Conservation (phyloP, 2,888 invertebrate genomes). For the Serrognathus titanus region DNA sequence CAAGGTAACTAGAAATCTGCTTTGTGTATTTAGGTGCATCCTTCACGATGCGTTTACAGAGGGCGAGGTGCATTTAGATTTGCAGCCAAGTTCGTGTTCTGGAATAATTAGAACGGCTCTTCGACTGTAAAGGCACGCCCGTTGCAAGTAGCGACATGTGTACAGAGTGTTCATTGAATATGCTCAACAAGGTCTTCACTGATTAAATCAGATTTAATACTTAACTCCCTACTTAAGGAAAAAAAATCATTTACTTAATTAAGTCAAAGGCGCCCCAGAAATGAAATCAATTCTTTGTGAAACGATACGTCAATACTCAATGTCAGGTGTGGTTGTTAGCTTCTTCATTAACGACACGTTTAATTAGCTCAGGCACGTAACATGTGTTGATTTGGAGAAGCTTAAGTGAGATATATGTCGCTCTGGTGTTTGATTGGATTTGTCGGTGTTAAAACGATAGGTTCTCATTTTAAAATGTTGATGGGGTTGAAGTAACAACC, state of each 20-base stretch:
- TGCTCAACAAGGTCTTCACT: conserved; percentile 22
- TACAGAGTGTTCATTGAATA: conserved; percentile 29
- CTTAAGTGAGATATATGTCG: background rate
- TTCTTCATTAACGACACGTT: background rate
- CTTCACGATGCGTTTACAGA: background rate
- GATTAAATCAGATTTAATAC: conserved; percentile 20
- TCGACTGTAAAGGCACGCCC: conserved; percentile 25
- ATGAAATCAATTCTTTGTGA: background rate
- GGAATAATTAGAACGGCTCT: conserved; percentile 30
- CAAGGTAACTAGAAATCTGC: background rate
- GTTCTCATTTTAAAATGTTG: too few relatives aligned
- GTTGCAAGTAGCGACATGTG: conserved; percentile 27
- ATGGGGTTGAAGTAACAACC: background rate
- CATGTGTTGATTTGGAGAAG: background rate
- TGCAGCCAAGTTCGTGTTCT: conserved; percentile 25
- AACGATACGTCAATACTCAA: background rate
- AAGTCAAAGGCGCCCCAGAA: too few relatives aligned
- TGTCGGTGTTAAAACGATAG: too few relatives aligned
- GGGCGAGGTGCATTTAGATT: conserved; percentile 5
- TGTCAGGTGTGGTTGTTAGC: background rate
- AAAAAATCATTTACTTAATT: background rate
- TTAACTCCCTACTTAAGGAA: background rate
- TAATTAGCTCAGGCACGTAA: background rate
- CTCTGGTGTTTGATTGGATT: background rate
- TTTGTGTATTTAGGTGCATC: conserved; percentile 1